These are phyloP conservation scores for Glomeris marginata DNA, from an alignment of 2,888 invertebrate species.

Conservation along the genomic window DNA sequence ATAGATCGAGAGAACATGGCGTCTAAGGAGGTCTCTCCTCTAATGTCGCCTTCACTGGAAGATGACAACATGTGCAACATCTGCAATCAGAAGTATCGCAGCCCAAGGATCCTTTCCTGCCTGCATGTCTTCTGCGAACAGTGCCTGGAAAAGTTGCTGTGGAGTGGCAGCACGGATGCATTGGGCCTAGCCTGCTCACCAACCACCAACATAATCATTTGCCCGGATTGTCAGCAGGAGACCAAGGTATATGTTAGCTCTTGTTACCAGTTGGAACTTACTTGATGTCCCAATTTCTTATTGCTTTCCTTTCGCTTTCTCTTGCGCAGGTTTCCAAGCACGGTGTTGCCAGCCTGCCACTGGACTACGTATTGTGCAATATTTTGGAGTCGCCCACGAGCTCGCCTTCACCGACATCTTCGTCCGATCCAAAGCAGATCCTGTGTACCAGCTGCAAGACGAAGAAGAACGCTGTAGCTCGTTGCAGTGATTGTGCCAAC, in stretches of 20 bases:
- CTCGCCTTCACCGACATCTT: not conserved
- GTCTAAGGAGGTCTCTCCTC: conserved; percentile 11
- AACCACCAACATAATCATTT: conserved; percentile 25
- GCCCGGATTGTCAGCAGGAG: conserved; percentile 59
- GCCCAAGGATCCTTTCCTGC: conserved; percentile 78
- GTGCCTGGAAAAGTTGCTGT: conserved; percentile 65
- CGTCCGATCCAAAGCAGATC: conserved; percentile 48
- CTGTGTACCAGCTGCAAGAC: conserved; percentile 87
- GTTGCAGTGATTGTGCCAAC: conserved; percentile 88
- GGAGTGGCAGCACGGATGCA: conserved; percentile 41
- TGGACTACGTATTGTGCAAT: conserved; percentile 66
- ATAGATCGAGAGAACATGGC: conserved; percentile 5
- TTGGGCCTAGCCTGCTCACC: conserved; percentile 40
- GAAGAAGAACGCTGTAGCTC: conserved; percentile 82
- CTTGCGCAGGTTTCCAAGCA: conserved; percentile 48
- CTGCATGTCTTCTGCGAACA: conserved; percentile 90
- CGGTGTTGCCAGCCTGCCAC: conserved; percentile 61
- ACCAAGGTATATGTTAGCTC: conserved; percentile 45
- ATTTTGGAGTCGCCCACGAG: conserved; percentile 34
- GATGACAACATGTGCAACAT: conserved; percentile 14
- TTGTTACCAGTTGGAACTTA: too few species aligned
- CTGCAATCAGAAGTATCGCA: conserved; percentile 43
- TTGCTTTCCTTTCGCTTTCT: conserved; percentile 2
- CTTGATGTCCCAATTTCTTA: conserved; percentile 3
- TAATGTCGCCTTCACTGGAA: conserved; percentile 7